phyloP scores from a whole-genome alignment of 2,113 vertebrate genomes.

The Forbesichthys papilliferus region DNA sequence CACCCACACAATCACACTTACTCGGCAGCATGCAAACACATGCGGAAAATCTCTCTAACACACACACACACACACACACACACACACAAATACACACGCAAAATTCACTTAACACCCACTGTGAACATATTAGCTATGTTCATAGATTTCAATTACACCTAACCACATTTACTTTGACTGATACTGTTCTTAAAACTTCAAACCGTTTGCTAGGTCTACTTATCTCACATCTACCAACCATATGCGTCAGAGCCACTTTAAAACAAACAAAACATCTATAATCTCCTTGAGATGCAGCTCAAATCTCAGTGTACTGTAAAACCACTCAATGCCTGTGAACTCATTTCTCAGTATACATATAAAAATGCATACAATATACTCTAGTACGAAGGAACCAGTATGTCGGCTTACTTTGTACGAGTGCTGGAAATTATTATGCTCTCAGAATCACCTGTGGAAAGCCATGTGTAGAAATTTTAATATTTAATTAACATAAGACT shows the following conservation, averaged over 20 bases:
- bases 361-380: slow-evolving; percentile 25
- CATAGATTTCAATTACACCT: neutral
- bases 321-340: slow-evolving; percentile 46
- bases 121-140: no score
- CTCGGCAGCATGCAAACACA: slow-evolving; percentile 11
- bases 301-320: slow-evolving; percentile 43
- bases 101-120: neutral
- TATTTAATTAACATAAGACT: no score
- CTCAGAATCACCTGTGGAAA: no score
- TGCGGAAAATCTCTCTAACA: slow-evolving; percentile 10
- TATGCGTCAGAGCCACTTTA: slow-evolving; percentile 53
- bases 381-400: no score
- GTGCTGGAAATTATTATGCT: no score
- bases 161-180: neutral
- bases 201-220: neutral
- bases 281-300: slow-evolving; percentile 50
- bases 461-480: no score
- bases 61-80: slow-evolving; percentile 30
- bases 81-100: slow-evolving; percentile 8
- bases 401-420: no score
- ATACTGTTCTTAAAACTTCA: neutral
- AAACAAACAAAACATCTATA: slow-evolving; percentile 67
- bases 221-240: slow-evolving; percentile 42
- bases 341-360: slow-evolving; percentile 46
- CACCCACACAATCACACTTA: slow-evolving; percentile 30